Evolutionary conservation across 2,888 invertebrate species (phyloP), one percentile per base, ranked within the genome.

Genomic region (Plemyria rubiginata): DNA sequence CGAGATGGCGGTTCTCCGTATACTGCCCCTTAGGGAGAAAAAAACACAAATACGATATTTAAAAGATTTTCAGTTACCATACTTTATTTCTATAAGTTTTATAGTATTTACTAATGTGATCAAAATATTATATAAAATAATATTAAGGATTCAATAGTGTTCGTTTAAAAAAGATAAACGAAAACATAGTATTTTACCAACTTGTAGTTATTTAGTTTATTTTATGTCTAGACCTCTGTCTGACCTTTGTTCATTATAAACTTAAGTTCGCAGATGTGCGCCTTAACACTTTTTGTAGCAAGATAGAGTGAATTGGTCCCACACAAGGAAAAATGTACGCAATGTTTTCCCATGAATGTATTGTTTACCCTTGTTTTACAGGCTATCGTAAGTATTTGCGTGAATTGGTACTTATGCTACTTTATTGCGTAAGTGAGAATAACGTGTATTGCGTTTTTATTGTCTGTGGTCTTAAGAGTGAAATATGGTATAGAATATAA

Each of bases 351-450:
- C 67, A 54, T 70, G 69, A 75, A 80, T 69, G 67, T 76, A 81
- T 80, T 70, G 74, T 71, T 73, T 74, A 66, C 69, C 75, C 73
- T 75, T 77, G 73, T 80, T 76, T 75, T 76, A 77, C 74, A 75
- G 68, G 66, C 64, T 71, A 71, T 71, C 70, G 67, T 74, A 70
- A 71, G 68, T 72, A 74, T 80, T 77, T 74, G 70, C 69, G 71
- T 74, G 67, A 77, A 79, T 74, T 70, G 78, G 69, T 75, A 73
- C 76, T 79, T 73, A 73, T 70, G 71, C 68, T 71, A 55, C 70
- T 70, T 70, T 74, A 68, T 69, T 67, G 28, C 55, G 64, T 76
- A 75, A 77, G 67, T 70, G 58, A 76, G 73, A 79, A 65, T 75
- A 71, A 78, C 64, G 71, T 70, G 72, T 75, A 78, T 74, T 63